phyloP scores from a whole-genome alignment of 1,140 invertebrate genomes.

The Cataglyphis hispanica region DNA sequence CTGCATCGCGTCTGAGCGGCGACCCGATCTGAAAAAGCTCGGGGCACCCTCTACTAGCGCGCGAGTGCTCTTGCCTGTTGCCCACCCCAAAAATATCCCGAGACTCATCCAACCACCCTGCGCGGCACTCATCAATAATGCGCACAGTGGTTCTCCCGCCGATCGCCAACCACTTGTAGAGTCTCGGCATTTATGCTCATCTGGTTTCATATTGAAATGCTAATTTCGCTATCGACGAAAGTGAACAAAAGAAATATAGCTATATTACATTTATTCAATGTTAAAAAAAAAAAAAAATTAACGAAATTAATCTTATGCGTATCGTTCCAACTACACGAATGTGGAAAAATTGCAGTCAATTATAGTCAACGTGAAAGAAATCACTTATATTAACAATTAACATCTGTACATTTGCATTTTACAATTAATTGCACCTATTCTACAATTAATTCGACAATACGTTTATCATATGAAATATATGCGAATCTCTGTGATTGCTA shows the following conservation, averaged over 20 bases:
- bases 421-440: background rate
- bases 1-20: constrained; percentile 66
- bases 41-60: constrained; percentile 75
- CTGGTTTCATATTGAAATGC: background rate
- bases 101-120: constrained; percentile 76
- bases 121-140: constrained; percentile 69
- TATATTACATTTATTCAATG: background rate
- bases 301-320: too few species aligned
- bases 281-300: background rate
- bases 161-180: constrained; percentile 74
- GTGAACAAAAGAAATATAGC: background rate
- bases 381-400: background rate
- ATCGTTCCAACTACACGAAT: background rate
- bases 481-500: background rate
- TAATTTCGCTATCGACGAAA: background rate
- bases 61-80: constrained; percentile 75
- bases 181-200: background rate
- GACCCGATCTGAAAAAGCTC: constrained; percentile 77
- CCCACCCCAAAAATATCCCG: constrained; percentile 75
- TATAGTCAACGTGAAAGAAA: background rate
- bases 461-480: too few species aligned
- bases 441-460: background rate
- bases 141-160: constrained; percentile 73
- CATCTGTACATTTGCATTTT: background rate
- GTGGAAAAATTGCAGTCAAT: background rate